These are phyloP conservation scores for Phylloscopus collybita DNA, from an alignment of 2,797 vertebrate species.

Conservation along the genomic window DNA sequence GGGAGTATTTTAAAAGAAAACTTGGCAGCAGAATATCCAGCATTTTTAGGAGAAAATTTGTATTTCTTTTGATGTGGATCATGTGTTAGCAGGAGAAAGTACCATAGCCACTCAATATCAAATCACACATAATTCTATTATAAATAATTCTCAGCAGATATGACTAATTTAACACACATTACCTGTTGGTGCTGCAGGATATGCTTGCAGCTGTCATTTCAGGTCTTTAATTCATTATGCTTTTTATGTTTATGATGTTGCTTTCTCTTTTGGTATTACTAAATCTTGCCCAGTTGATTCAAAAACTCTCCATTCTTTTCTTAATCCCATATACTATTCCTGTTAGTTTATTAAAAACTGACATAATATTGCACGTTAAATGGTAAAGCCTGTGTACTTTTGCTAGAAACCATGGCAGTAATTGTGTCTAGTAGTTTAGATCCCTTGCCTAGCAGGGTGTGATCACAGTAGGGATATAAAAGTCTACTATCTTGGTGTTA, in stretches of 20 bases:
- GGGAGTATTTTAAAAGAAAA: slow-evolving; percentile 24
- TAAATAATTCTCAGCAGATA: not conserved
- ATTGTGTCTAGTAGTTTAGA: not conserved
- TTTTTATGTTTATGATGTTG: not conserved
- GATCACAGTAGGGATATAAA: not conserved
- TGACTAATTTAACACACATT: not conserved
- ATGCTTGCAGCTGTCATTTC: not conserved
- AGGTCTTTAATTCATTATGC: not conserved
- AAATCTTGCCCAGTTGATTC: not conserved
- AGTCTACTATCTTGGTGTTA: not conserved
- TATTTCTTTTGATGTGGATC: not conserved
- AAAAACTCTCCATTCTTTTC: not conserved
- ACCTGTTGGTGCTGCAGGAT: not conserved
- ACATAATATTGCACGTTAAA: not conserved
- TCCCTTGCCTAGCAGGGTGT: not conserved
- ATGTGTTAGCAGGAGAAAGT: not conserved
- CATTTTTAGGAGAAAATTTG: not conserved
- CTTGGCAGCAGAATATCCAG: slow-evolving; percentile 33
- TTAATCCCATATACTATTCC: not conserved
- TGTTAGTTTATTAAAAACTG: not conserved
- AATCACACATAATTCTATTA: not conserved
- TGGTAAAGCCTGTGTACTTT: not conserved
- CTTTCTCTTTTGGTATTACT: not conserved
- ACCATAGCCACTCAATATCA: not conserved
- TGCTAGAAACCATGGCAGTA: not conserved